Evolutionary conservation across 2,888 invertebrate genomes (phyloP).

Genomic region (Neelides folsomi): DNA sequence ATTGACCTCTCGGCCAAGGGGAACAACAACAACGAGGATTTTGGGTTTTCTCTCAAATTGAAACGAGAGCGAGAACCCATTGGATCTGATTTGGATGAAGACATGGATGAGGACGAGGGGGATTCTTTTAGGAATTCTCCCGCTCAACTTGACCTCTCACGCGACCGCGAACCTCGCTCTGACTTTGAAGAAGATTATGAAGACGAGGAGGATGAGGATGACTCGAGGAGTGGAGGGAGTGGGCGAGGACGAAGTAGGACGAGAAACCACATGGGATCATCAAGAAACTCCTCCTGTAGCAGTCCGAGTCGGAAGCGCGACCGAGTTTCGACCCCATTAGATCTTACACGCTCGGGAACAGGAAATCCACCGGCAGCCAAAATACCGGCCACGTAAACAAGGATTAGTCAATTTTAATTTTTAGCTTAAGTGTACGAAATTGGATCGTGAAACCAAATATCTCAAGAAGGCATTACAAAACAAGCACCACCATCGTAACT

Average conservation of each 20-base stretch:
- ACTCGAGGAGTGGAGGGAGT: conserved; percentile 14
- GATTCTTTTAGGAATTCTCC: conserved; percentile 4
- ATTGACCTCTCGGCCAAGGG: conserved; percentile 25
- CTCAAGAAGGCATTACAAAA: no score
- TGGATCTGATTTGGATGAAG: conserved; percentile 6
- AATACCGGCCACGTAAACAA: conserved; percentile 9
- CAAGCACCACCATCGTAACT: no score
- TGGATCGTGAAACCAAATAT: no score
- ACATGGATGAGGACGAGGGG: conserved; percentile 18
- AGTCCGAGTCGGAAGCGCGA: conserved; percentile 25
- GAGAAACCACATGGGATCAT: neutral
- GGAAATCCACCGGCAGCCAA: conserved; percentile 13
- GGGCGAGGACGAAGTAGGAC: conserved; percentile 19
- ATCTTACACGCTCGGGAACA: conserved; percentile 15
- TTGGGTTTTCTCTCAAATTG: conserved; percentile 13
- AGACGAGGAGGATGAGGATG: conserved; percentile 15
- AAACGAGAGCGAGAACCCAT: conserved; percentile 13
- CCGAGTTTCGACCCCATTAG: conserved; percentile 27
- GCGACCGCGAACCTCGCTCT: conserved; percentile 14
- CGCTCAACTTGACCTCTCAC: conserved; percentile 5
- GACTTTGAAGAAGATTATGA: conserved; percentile 13
- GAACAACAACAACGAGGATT: conserved; percentile 24
- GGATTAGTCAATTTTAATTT: neutral
- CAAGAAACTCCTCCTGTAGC: conserved; percentile 20
- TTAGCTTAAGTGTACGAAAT: neutral